Base-by-base conservation (phyloP, 1,140 invertebrate species). In the Heterodera carotae region DNA sequence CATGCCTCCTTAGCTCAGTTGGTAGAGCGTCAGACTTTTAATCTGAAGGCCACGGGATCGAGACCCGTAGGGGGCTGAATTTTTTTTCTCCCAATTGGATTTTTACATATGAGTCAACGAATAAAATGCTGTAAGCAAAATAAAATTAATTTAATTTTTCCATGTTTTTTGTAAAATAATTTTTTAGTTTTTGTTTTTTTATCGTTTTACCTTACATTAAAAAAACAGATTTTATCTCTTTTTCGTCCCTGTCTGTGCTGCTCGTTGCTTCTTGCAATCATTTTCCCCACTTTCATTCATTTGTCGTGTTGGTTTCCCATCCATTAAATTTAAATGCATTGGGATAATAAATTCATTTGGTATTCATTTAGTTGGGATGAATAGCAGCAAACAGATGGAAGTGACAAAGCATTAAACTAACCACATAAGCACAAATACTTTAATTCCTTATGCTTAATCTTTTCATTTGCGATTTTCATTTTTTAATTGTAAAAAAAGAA, bases 21-120 rank as follows among this genome's bases (percentile, higher is more conserved):
- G 73, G 73, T 75, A 75, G 73, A 75, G 73, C 73, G 73, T 75
- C 60, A 75, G 73, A 75, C 73, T 75, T 75, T 75, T 75, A 75
- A 75, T 75, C 73, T 75, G 60, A 75, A 75, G 48, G 73, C 43
- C 60, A 75, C 60, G 73, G 73, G 73, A 66, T 75, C 73, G 73
- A 75, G 73, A 62, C 73, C 73, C 73, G 60, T 75, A 75, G 43
- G 73, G 73, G 73, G 73, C 73, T 71, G 27, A 29, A 10, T 69
- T 69, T 18, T 31, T 69, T 69, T 69, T n/a, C n/a, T n/a, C n/a
- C n/a, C n/a, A n/a, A n/a, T n/a, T n/a, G n/a, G n/a, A n/a, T n/a
- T n/a, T n/a, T n/a, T n/a, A n/a, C n/a, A n/a, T n/a, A n/a, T n/a
- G n/a, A n/a, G n/a, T n/a, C n/a, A n/a, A n/a, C n/a, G n/a, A n/a